Percentiles rank a stretch among this genome's conserved stretches.
These are phyloP conservation scores for Paradisaea rubra DNA, from an alignment of 2,113 vertebrate species.

Conservation along the genomic window DNA sequence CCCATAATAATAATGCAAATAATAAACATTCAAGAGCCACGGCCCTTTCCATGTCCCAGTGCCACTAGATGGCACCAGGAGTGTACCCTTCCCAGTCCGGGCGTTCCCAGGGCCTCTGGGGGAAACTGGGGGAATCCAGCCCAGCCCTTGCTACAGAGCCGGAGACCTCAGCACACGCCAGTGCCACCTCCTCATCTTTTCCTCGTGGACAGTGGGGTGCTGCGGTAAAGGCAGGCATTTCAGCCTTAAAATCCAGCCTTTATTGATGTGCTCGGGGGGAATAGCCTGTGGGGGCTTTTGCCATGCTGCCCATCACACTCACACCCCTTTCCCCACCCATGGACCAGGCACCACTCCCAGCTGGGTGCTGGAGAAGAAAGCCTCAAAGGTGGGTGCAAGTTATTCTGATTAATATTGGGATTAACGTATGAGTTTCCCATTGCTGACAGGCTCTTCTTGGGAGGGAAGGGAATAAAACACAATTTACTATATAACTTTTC, in stretches of 20 bases:
- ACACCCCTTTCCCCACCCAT: accelerated
- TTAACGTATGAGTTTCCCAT: not conserved
- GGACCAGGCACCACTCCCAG: not conserved
- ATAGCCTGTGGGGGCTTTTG: not conserved
- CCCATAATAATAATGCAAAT: not conserved
- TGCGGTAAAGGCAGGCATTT: not conserved
- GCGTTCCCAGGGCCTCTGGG: not conserved
- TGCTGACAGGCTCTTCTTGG: not conserved
- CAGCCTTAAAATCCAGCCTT: not conserved
- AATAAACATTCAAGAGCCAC: not conserved
- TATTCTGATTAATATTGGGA: not conserved
- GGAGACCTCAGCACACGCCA: accelerated
- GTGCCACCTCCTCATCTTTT: not conserved
- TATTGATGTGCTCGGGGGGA: not conserved
- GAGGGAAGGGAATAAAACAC: not conserved
- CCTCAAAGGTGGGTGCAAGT: not conserved
- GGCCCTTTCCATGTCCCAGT: not conserved
- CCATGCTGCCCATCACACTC: accelerated
- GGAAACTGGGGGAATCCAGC: not conserved
- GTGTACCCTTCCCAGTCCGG: not conserved
- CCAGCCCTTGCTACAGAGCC: not conserved
- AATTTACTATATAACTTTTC: not conserved
- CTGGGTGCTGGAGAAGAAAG: not conserved
- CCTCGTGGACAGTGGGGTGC: accelerated
- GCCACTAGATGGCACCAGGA: conserved; percentile 55